Percentiles rank a stretch among this genome's conserved stretches.
These are phyloP conservation scores for Lithobates pipiens DNA, from an alignment of 2,797 vertebrate genomes.

Conservation along the genomic window DNA sequence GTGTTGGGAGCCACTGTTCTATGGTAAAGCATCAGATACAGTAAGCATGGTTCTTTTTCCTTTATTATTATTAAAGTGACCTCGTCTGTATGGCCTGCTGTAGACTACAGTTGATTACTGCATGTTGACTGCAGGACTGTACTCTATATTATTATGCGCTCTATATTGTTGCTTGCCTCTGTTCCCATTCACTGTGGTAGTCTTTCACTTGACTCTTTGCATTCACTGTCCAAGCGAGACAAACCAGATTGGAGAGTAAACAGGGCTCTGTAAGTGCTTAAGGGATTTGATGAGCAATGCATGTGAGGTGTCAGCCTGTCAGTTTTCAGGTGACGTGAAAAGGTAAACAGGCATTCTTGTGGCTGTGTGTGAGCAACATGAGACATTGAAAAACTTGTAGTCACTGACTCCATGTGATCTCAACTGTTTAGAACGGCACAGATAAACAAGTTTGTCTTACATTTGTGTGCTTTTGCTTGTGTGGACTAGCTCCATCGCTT, in stretches of 20 bases:
- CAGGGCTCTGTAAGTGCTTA: conserved; percentile 35
- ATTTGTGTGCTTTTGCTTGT: neutral
- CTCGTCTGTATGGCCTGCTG: neutral
- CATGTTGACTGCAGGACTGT: neutral
- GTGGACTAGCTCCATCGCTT: neutral
- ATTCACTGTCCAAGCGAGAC: conserved; percentile 12
- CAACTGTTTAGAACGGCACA: neutral
- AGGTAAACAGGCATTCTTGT: conserved; percentile 24
- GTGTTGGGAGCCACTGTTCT: no score
- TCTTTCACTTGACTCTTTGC: conserved; percentile 11
- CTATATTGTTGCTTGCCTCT: neutral
- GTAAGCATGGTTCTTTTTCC: neutral
- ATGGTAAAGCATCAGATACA: neutral
- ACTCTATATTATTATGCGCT: neutral
- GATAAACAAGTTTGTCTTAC: neutral
- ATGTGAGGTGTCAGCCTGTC: conserved; percentile 27
- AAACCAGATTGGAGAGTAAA: conserved; percentile 52
- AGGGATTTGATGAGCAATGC: neutral
- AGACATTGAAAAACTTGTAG: conserved; percentile 18
- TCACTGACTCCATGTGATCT: neutral
- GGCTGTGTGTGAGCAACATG: neutral
- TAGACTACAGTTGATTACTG: neutral
- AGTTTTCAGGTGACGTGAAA: conserved; percentile 32
- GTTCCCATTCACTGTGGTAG: neutral
- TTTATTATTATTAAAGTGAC: neutral